Base-by-base conservation (phyloP, 30 jellyfish, hydroid and myxozoan genomes). In the Aurelia sp. region DNA sequence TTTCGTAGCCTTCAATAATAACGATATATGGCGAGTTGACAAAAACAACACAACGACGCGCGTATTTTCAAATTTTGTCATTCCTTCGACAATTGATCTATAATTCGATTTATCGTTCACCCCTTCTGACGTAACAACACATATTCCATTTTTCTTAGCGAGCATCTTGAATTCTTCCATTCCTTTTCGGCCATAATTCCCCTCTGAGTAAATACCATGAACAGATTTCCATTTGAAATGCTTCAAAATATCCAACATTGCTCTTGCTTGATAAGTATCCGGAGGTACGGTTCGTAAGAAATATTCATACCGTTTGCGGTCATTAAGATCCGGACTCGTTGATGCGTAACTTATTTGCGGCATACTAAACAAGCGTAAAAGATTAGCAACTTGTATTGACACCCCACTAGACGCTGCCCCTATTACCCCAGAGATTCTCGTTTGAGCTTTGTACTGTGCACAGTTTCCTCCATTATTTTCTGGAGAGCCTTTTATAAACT, bases 331-430 rank as follows among this genome's bases (percentile, higher is more conserved):
- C 30, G 92, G 89, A 66, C 97, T 86, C 16, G 98, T 86, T 16
- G 98, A 88, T 21, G 97, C 97, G 72, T 92, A 92, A 52, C 98
- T 92, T 3, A 92, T 76, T 76, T 86, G 98, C 58, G 98, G 97
- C 40, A 92, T 60, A 52, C 70, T 58, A 65, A 92, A 92, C 62
- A 92, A 83, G 52, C 98, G 87, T 22, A 92, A 48, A 17, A 92
- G 59, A 52, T 82, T 92, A 48, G 98, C 98, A 17, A 92, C 97
- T 80, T 80, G 91, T 18, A 81, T 73, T 6, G 98, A 86, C 5
- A 86, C 97, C 9, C 90, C 85, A 60, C 97, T 92, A 5, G 92
- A 73, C 16, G 97, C 91, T 12, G 98, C 97, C 19, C 98, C 98
- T 13, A 92, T 69, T 59, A 92, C 98, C 48, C 97, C 98, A 38